Evolutionary conservation across 2,888 invertebrate genomes (phyloP).

Genomic region (Hypselothyrea guttata): DNA sequence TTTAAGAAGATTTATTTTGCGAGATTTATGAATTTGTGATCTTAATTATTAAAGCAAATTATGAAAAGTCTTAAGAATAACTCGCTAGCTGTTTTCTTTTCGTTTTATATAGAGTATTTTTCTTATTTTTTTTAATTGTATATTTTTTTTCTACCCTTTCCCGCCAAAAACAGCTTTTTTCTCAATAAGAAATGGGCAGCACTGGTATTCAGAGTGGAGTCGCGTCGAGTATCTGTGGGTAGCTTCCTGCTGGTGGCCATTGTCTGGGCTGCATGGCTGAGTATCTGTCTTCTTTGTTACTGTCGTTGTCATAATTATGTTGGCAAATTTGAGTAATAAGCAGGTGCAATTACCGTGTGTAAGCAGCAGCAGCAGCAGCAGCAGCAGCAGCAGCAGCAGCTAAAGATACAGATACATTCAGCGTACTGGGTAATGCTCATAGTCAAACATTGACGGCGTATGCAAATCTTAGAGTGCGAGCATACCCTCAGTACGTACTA

Average conservation of each 20-base stretch:
- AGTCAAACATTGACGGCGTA: slow-evolving; percentile 5
- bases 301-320: slow-evolving; percentile 59
- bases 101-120: no score
- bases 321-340: slow-evolving; percentile 70
- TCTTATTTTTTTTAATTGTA: no score
- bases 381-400: slow-evolving; percentile 24
- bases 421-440: slow-evolving; percentile 18
- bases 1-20: no score
- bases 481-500: background rate
- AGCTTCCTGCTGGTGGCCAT: background rate
- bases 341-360: slow-evolving; percentile 54
- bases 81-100: no score
- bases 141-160: no score
- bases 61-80: no score
- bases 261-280: background rate
- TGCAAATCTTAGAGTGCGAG: background rate
- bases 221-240: background rate
- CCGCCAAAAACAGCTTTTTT: no score
- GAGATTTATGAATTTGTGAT: no score
- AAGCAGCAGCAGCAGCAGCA: slow-evolving; percentile 26
- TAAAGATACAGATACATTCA: slow-evolving; percentile 19
- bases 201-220: no score
- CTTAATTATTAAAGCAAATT: no score
- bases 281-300: no score
- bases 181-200: no score